Evolutionary conservation across 64 coral and sea anemone species (phyloP).

Genomic region (Dendronephthya gigantea): DNA sequence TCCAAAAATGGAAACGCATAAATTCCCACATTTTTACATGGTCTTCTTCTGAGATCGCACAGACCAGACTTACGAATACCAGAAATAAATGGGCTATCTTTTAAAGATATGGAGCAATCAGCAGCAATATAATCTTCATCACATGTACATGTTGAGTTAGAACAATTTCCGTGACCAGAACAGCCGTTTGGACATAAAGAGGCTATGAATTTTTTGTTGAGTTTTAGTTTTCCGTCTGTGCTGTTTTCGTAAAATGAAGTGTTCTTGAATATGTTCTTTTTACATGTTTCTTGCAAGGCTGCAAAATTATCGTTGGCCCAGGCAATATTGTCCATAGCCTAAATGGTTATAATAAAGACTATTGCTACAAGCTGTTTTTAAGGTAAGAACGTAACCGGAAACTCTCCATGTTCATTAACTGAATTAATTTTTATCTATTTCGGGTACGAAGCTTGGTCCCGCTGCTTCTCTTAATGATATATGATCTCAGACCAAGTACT

Average conservation of each 20-base stretch:
- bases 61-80: neutral
- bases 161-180: slow-evolving; percentile 7
- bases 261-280: neutral
- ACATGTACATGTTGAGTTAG: neutral
- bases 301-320: neutral
- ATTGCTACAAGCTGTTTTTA: too few species aligned
- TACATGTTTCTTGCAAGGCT: neutral
- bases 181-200: slow-evolving; percentile 22
- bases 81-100: slow-evolving; percentile 2
- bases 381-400: too few species aligned
- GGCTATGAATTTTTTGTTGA: neutral
- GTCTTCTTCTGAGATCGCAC: neutral
- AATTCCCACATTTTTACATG: neutral
- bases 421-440: too few species aligned
- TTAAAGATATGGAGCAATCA: too few species aligned
- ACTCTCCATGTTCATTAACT: too few species aligned
- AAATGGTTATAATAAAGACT: too few species aligned
- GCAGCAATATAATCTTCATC: slow-evolving; percentile 21
- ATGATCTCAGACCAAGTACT: too few species aligned
- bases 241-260: neutral
- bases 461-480: too few species aligned
- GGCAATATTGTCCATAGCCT: neutral
- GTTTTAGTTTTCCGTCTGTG: neutral
- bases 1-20: neutral
- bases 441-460: too few species aligned